Conservation (phyloP, 2,888 invertebrate species). For the Anagyrus pseudococci region DNA sequence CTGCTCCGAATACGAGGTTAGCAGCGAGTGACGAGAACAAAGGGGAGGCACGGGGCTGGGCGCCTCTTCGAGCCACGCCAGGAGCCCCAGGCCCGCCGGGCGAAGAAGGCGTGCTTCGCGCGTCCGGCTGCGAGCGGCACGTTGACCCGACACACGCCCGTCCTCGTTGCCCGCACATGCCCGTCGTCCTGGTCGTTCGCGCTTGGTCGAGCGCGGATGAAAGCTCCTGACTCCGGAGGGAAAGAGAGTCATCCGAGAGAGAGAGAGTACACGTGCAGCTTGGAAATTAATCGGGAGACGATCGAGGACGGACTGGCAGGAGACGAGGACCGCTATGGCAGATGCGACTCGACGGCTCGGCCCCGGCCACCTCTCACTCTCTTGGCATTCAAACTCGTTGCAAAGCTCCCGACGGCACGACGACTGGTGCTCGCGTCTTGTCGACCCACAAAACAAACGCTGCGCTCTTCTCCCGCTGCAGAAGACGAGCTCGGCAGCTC, state of each 20-base stretch:
- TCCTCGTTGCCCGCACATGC: too few species aligned
- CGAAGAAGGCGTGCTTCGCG: too few species aligned
- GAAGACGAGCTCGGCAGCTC: too few species aligned
- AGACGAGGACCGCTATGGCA: neutral
- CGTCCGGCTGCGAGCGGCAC: too few species aligned
- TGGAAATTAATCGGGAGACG: neutral
- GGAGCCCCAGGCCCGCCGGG: too few species aligned
- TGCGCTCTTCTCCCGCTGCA: neutral
- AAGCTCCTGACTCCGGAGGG: too few species aligned
- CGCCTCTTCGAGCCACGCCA: too few species aligned
- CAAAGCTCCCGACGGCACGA: conserved; percentile 7
- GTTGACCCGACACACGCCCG: too few species aligned
- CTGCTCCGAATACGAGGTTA: neutral
- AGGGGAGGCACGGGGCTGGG: too few species aligned
- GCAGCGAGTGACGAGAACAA: too few species aligned
- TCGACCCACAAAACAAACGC: conserved; percentile 9
- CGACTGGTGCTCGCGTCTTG: neutral
- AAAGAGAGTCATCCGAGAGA: neutral
- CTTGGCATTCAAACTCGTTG: conserved; percentile 31
- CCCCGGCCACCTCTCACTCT: neutral
- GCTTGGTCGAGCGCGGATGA: neutral
- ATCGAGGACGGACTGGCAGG: neutral
- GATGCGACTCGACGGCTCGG: too few species aligned
- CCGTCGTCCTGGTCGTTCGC: neutral
- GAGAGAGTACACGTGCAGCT: neutral